Evolutionary conservation across 2,888 invertebrate species (phyloP).

Genomic region (Tenodera sinensis): DNA sequence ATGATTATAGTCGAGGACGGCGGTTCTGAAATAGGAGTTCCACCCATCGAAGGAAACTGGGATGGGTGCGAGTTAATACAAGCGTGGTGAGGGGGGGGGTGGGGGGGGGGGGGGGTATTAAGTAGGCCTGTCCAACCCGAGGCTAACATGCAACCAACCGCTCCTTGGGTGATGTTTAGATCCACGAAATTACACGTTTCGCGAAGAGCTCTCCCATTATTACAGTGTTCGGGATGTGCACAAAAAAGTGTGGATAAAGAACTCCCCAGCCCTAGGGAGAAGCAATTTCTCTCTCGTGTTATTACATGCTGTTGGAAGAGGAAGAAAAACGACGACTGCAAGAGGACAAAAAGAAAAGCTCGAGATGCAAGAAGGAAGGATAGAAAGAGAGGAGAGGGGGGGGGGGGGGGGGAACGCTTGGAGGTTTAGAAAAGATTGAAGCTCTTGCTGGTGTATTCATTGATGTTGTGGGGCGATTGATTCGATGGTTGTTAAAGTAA

Average conservation of each 20-base stretch:
- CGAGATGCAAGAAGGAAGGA: neutral
- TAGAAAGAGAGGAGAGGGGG: no score
- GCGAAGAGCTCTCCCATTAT: neutral
- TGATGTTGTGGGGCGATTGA: neutral
- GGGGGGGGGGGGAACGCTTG: neutral
- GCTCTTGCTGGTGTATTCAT: neutral
- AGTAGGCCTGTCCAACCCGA: neutral
- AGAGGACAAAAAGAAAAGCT: neutral
- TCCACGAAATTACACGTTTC: constrained; percentile 8
- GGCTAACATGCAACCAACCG: neutral
- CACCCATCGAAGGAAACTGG: neutral
- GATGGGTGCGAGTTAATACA: neutral
- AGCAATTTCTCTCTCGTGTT: constrained; percentile 1
- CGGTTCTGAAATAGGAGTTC: neutral
- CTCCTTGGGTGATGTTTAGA: neutral
- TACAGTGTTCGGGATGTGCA: neutral
- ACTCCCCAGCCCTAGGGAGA: neutral
- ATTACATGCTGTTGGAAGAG: neutral
- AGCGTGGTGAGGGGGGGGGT: neutral
- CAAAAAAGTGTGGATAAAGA: constrained; percentile 10
- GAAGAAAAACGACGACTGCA: neutral
- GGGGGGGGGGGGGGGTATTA: neutral
- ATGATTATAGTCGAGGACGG: neutral
- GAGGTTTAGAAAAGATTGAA: neutral
- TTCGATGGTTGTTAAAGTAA: constrained; percentile 1